Base-by-base conservation (phyloP, 2,797 vertebrate genomes). In the Enteromius trimaculatus region DNA sequence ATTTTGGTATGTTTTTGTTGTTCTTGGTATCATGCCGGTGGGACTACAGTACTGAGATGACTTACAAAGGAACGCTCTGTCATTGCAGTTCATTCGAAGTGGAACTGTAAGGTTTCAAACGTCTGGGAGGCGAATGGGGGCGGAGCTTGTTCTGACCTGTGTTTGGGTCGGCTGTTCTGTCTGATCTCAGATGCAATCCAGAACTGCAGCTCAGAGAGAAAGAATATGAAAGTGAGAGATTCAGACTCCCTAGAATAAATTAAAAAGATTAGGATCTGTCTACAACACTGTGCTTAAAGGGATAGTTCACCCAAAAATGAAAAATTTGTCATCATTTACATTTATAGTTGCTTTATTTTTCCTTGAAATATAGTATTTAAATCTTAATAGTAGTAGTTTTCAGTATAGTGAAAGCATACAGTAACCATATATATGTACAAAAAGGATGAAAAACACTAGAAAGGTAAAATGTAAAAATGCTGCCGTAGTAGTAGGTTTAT, bases 111-210 rank as follows among this genome's bases (percentile, higher is more conserved):
- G 47, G 70, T 72, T 51, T 72, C 9, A 51, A 72, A 51, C 84
- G 79, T 84, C 31, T 37, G 64, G 51, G 26, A 74, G 60, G 23
- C 19, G 21, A 89, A 85, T 84, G 29, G 69, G 70, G 78, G 84
- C 47, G 79, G 89, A 84, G 90, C 88, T 86, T 87, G 51, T 84
- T 81, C 79, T 78, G 89, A 86, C 44, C 83, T 44, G 37, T 90
- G 90, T 90, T 90, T 87, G 87, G 89, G 85, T 91, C 84, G 88
- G 86, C 87, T 88, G 78, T 88, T 90, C 86, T 88, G 83, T 80
- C 75, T 86, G 88, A 80, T 77, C 69, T 77, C 60, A 68, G 31
- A 78, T 58, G 70, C 70, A 77, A 69, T 86, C 37, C 84, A 79
- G 80, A 75, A 49, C 80, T 86, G 79, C 72, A 47, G 65, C 13